phyloP scores from a whole-genome alignment of 2,797 vertebrate genomes.

The Graptemys geographica region DNA sequence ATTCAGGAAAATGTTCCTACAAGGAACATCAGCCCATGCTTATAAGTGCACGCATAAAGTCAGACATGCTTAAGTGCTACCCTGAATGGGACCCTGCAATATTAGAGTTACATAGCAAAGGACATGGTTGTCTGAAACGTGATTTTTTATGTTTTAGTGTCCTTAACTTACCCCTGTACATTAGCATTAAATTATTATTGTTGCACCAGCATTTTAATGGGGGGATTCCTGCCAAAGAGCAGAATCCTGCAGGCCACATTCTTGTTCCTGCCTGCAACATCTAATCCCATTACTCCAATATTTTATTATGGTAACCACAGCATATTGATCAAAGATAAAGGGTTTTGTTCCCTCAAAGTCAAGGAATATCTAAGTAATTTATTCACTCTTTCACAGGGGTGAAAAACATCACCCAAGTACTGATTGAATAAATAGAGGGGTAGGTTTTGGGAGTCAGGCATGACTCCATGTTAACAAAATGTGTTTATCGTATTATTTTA shows the following conservation, averaged over 20 bases:
- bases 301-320: not conserved
- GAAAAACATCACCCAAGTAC: not conserved
- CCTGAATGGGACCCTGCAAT: no score
- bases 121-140: no score
- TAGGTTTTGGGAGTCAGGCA: not conserved
- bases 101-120: no score
- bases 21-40: no score
- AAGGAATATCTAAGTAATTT: not conserved
- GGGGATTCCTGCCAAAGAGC: not conserved
- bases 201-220: not conserved
- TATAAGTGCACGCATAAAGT: no score
- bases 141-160: no score
- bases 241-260: not conserved
- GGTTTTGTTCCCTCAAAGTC: not conserved
- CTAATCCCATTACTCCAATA: not conserved
- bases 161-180: no score
- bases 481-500: not conserved
- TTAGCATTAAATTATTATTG: no score
- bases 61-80: no score
- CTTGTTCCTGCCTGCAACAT: not conserved
- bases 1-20: not conserved
- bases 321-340: not conserved
- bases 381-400: not conserved
- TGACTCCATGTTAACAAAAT: conserved; percentile 6
- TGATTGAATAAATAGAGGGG: not conserved